These are phyloP conservation scores for Toxostoma redivivum DNA, from an alignment of 2,113 vertebrate genomes.

Conservation along the genomic window DNA sequence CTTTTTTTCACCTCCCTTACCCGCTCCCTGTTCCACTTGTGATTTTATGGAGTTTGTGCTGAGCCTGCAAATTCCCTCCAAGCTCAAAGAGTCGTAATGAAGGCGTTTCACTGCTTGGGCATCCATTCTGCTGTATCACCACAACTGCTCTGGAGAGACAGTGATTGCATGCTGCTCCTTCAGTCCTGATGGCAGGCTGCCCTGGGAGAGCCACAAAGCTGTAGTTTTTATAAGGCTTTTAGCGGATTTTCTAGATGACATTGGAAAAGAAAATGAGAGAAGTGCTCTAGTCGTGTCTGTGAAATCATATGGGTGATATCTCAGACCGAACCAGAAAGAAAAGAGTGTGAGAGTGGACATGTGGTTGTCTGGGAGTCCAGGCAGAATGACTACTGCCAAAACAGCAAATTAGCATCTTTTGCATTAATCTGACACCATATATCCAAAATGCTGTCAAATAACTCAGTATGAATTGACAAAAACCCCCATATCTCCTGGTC, in stretches of 20 bases:
- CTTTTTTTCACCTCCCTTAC: background rate
- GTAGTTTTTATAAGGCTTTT: background rate
- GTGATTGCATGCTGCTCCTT: background rate
- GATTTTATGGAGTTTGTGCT: background rate
- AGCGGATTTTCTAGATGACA: background rate
- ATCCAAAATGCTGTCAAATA: background rate
- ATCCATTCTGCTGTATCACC: background rate
- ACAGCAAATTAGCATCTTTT: background rate
- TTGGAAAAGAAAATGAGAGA: background rate
- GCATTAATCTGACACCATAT: background rate
- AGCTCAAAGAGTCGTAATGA: background rate
- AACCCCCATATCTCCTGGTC: fast-evolving
- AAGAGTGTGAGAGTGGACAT: background rate
- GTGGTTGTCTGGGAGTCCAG: background rate
- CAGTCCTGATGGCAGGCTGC: background rate
- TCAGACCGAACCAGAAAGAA: background rate
- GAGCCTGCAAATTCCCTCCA: background rate
- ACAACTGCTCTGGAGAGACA: background rate
- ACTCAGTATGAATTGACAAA: background rate
- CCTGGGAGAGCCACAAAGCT: background rate
- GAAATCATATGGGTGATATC: background rate
- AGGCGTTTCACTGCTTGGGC: background rate
- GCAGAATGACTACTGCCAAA: background rate
- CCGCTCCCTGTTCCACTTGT: background rate
- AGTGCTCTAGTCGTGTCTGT: fast-evolving